Evolutionary conservation across 2,113 vertebrate genomes (phyloP).

Genomic region (Nothoprocta perdicaria): DNA sequence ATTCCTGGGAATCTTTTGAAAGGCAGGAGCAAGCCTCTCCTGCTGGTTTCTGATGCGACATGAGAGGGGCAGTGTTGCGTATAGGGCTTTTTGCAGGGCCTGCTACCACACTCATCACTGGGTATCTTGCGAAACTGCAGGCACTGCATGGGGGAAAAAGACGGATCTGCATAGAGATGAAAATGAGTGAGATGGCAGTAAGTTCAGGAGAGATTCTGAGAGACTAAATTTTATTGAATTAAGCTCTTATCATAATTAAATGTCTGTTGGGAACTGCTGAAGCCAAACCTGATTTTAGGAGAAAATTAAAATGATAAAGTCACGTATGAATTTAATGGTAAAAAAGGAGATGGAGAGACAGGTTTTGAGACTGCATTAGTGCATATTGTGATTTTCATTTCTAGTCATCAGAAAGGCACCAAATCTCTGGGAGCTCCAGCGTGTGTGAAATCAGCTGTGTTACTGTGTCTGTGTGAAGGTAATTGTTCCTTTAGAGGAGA

Average conservation of each 20-base stretch:
- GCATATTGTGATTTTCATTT: neutral
- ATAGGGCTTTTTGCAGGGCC: neutral
- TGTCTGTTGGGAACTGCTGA: neutral
- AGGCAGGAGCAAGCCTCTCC: neutral
- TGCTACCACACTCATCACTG: neutral
- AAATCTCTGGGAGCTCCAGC: neutral
- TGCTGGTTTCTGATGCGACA: neutral
- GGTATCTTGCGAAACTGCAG: neutral
- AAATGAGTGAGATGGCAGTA: neutral
- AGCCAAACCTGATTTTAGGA: neutral
- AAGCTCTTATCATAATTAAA: neutral
- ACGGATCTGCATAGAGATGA: neutral
- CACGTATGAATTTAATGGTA: neutral
- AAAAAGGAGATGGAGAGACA: neutral
- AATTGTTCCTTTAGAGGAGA: conserved; percentile 5
- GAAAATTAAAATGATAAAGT: neutral
- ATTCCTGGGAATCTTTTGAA: neutral
- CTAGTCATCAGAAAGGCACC: neutral
- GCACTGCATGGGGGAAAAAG: neutral
- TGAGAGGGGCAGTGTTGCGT: neutral
- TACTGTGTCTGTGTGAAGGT: neutral
- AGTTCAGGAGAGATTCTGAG: neutral
- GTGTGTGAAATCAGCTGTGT: neutral
- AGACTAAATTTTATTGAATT: neutral
- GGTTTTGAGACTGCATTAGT: neutral